Conservation (phyloP, 2,888 invertebrate genomes). For the Pachydiplax longipennis region DNA sequence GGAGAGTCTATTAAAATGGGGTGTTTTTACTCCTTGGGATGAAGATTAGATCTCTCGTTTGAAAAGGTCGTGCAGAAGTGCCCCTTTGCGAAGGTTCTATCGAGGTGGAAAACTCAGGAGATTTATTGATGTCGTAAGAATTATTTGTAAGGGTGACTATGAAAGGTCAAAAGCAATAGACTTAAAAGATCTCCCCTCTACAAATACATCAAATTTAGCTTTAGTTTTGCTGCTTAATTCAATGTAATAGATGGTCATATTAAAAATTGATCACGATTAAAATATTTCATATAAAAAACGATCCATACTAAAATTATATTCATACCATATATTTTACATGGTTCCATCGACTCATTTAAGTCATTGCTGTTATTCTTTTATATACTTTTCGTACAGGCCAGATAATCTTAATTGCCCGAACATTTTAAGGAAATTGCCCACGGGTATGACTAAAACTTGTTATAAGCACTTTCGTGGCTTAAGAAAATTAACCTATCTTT, state of each 20-base stretch:
- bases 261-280: neutral
- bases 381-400: too few species aligned
- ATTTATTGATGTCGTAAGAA: neutral
- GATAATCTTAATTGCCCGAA: too few species aligned
- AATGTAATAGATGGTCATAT: too few species aligned
- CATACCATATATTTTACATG: too few species aligned
- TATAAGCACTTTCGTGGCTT: too few species aligned
- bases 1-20: conserved; percentile 34
- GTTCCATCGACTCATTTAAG: too few species aligned
- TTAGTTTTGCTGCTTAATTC: neutral
- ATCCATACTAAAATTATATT: too few species aligned
- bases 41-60: conserved; percentile 9
- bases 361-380: too few species aligned
- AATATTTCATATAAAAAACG: too few species aligned
- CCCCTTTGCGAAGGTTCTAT: neutral
- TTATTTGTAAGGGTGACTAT: neutral
- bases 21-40: neutral
- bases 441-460: too few species aligned
- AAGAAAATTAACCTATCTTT: too few species aligned
- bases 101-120: neutral
- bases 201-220: neutral
- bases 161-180: neutral
- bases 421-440: too few species aligned
- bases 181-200: neutral
- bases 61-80: neutral